Evolutionary conservation across 2,888 invertebrate genomes (phyloP).

Genomic region (Schizotus pectinicornis): DNA sequence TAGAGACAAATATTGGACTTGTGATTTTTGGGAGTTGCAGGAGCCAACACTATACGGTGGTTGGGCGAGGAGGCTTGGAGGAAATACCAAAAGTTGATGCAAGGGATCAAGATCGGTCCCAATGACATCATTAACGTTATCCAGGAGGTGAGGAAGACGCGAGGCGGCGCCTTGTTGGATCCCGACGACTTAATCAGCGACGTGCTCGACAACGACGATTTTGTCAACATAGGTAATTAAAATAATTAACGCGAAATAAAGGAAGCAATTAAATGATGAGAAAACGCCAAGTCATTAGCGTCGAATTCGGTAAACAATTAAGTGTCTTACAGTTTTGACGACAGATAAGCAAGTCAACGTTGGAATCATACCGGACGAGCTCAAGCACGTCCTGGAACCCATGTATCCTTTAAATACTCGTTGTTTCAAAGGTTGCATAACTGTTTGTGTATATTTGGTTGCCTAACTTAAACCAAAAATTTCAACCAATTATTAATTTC

Average conservation of each 20-base stretch:
- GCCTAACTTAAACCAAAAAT: conserved; percentile 6
- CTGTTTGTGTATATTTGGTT: neutral
- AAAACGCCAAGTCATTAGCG: neutral
- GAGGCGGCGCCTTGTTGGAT: conserved; percentile 66
- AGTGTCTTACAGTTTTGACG: conserved; percentile 41
- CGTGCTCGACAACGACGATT: conserved; percentile 67
- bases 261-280: neutral
- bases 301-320: neutral
- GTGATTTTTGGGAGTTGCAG: conserved; percentile 35
- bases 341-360: conserved; percentile 38
- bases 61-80: conserved; percentile 62
- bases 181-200: conserved; percentile 62
- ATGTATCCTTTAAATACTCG: conserved; percentile 45
- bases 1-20: neutral
- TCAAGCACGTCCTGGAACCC: conserved; percentile 47
- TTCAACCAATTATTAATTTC: no score
- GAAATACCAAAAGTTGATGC: conserved; percentile 56
- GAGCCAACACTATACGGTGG: conserved; percentile 59
- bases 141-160: conserved; percentile 63
- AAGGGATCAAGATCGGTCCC: conserved; percentile 37
- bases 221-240: conserved; percentile 63
- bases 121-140: conserved; percentile 38
- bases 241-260: neutral
- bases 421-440: neutral
- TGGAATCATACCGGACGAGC: conserved; percentile 44